phyloP scores from a whole-genome alignment of 2,113 vertebrate species.

The Trogon surrucura region DNA sequence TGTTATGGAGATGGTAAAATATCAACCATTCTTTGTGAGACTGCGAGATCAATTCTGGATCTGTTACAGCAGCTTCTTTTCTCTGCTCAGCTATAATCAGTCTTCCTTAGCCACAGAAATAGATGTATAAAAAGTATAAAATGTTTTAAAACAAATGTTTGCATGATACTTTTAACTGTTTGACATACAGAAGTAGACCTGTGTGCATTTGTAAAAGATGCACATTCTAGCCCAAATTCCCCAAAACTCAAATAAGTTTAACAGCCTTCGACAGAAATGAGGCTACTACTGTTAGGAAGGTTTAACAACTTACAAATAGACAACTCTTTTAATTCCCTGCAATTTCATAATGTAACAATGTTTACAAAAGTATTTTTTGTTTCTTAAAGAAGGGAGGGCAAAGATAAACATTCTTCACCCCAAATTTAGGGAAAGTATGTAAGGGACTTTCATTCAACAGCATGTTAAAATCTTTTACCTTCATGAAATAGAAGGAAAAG shows the following conservation, averaged over 20 bases:
- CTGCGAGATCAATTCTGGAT: slow-evolving; percentile 68
- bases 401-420: background rate
- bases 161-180: slow-evolving; percentile 26
- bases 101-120: slow-evolving; percentile 61
- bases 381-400: background rate
- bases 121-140: slow-evolving; percentile 19
- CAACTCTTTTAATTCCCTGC: background rate
- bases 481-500: background rate
- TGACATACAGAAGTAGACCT: slow-evolving; percentile 21
- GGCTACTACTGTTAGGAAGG: background rate
- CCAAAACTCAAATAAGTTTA: background rate
- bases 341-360: background rate
- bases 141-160: slow-evolving; percentile 42
- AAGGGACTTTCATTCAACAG: background rate
- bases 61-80: slow-evolving; percentile 63
- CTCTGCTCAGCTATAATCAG: slow-evolving; percentile 65
- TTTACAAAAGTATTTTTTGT: background rate
- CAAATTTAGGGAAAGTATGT: background rate
- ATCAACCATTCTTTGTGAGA: slow-evolving; percentile 62
- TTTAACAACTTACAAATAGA: background rate
- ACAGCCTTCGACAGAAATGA: background rate
- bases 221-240: background rate
- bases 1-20: slow-evolving; percentile 75
- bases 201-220: background rate
- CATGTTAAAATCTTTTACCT: background rate